Conservation (phyloP, 53 echinoderm and acorn worm genomes). For the Astropecten irregularis region DNA sequence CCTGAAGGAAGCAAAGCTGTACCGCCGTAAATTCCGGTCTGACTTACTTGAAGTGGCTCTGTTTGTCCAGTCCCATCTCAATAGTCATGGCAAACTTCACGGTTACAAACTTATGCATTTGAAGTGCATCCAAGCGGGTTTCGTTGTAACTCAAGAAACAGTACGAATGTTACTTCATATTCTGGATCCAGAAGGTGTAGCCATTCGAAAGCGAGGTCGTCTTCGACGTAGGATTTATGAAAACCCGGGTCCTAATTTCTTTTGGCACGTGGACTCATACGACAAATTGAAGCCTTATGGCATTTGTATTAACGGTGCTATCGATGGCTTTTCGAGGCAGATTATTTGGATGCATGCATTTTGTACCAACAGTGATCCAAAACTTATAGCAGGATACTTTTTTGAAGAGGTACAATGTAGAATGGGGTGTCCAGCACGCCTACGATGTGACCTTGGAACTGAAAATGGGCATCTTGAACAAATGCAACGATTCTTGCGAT, state of each 20-base stretch:
- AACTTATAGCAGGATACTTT: conserved; percentile 61
- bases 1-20: too few species aligned
- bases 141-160: too few species aligned
- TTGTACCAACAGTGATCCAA: conserved; percentile 54
- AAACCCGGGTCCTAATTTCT: conserved; percentile 52
- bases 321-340: conserved; percentile 26
- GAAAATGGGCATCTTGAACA: conserved; percentile 37
- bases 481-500: conserved; percentile 52
- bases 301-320: conserved; percentile 55
- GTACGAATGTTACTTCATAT: too few species aligned
- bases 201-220: conserved; percentile 39
- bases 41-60: too few species aligned
- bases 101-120: too few species aligned
- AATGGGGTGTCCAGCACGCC: conserved; percentile 40
- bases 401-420: conserved; percentile 6
- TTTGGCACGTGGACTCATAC: conserved; percentile 58
- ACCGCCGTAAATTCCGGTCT: too few species aligned
- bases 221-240: conserved; percentile 40
- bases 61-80: too few species aligned
- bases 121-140: too few species aligned
- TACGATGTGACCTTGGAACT: conserved; percentile 32
- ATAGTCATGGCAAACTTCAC: too few species aligned
- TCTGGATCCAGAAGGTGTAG: conserved; percentile 52
- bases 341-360: conserved; percentile 48
- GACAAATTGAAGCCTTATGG: conserved; percentile 66